Evolutionary conservation across 30 jellyfish, hydroid and myxozoan species (phyloP), one percentile per base, ranked within the genome.

Genomic region (Cassiopea xamachana): DNA sequence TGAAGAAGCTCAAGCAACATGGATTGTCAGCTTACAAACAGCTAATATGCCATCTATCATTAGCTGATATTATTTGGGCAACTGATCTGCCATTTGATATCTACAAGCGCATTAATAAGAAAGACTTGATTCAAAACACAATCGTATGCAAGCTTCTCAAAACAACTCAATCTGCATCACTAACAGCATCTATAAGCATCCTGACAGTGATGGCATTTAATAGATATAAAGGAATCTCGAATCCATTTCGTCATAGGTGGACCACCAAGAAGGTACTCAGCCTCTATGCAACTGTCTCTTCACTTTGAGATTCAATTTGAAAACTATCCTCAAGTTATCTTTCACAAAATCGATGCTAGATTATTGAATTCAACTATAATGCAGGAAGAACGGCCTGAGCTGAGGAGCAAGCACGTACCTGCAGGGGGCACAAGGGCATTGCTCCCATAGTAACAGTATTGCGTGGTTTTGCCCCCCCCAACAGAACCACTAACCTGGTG

Each of bases 171-270:
- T 86, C 98, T 9, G 93, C 98, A 1, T 86, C 95, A n/a, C 74
- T 85, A 6, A 79, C 90, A 45, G 98, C 94, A 0, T 92, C 98
- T 2, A 60, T 92, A 2, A 75, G 87, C 82, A 85, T 90, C 90
- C 67, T 92, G 87, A 81, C 95, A n/a, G 93, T 89, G 27, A 92
- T 92, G 89, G 98, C 98, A 73, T 61, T 92, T 18, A 96, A 92
- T 49, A 72, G 98, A 69, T 92, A 16, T 61, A 96, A 90, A 39
- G 98, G 94, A 12, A 94, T 92, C 43, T 78, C 91, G 6, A 69
- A 71, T 64, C 91, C 90, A 27, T 69, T 88, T 61, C 79, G 81
- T 61, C 95, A 88, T 55, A 90, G 79, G 71, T 88, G 95, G 95
- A 78, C 95, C 44, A 88, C 90, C 44, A 88, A 88, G 47, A 88